phyloP scores from a whole-genome alignment of 2,888 invertebrate genomes.

The Sepioteuthis lessoniana region DNA sequence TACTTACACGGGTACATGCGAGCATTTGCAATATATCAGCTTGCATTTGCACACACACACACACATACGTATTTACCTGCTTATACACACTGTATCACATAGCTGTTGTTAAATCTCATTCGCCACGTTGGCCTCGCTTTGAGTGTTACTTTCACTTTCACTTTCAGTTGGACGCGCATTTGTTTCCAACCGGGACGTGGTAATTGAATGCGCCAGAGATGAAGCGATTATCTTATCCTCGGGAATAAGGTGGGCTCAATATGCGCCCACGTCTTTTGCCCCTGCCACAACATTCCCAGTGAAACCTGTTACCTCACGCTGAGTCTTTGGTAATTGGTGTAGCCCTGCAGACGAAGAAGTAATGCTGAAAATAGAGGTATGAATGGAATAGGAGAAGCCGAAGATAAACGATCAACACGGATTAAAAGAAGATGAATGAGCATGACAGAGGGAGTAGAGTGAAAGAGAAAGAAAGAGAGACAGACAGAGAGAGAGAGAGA shows the following conservation, averaged over 20 bases:
- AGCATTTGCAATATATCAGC: too few species aligned
- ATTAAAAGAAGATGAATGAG: not conserved
- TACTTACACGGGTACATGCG: too few species aligned
- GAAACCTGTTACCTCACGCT: conserved; percentile 33
- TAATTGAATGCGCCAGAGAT: conserved; percentile 12
- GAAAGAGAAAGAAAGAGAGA: not conserved
- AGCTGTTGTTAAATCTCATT: not conserved
- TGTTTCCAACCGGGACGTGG: conserved; percentile 33
- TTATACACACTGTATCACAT: not conserved
- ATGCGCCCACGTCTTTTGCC: not conserved
- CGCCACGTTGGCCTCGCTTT: not conserved
- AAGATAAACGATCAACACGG: not conserved
- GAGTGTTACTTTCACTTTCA: not conserved
- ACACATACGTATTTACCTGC: not conserved
- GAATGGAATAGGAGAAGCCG: not conserved
- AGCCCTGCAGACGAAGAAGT: not conserved
- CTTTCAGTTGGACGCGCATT: conserved; percentile 9
- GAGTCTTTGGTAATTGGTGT: conserved; percentile 18
- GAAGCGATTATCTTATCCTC: conserved; percentile 33
- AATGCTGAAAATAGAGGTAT: not conserved
- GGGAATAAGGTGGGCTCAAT: not conserved
- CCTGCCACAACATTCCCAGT: not conserved
- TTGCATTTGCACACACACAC: too few species aligned
- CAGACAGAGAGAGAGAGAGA: not conserved
- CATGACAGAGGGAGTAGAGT: not conserved